These are phyloP conservation scores for Petrolisthes manimaculis DNA, from an alignment of 2,888 invertebrate species.

Conservation along the genomic window DNA sequence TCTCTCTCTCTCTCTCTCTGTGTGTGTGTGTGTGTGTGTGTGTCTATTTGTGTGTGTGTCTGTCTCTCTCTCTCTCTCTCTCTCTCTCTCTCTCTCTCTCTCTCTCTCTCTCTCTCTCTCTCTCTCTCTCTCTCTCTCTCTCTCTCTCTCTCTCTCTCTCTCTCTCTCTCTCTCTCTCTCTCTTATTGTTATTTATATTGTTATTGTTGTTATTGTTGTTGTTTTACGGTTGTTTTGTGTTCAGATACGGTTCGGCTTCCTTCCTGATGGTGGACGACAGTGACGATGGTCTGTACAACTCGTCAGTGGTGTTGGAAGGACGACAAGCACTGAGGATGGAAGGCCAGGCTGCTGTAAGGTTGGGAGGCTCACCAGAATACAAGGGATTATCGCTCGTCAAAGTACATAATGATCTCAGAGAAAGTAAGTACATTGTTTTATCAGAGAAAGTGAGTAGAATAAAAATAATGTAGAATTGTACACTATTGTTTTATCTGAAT, in stretches of 20 bases:
- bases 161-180: not conserved
- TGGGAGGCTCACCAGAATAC: conserved; percentile 31
- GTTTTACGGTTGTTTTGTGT: no score
- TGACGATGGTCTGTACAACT: conserved; percentile 32
- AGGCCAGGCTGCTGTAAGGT: conserved; percentile 48
- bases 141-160: not conserved
- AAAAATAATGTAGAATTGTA: no score
- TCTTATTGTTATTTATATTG: no score
- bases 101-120: conserved; percentile 13
- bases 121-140: not conserved
- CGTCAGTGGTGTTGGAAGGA: conserved; percentile 41
- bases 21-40: conserved; percentile 27
- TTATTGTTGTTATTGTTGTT: no score
- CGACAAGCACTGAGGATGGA: conserved; percentile 45
- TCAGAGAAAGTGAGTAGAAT: no score
- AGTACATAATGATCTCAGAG: no score
- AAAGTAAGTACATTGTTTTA: no score
- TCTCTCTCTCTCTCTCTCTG: not conserved
- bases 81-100: not conserved
- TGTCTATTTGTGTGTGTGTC: no score
- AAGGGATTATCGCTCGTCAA: no score
- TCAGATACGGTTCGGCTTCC: conserved; percentile 23
- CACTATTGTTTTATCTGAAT: no score
- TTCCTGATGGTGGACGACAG: conserved; percentile 17
- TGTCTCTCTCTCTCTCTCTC: not conserved